phyloP scores from a whole-genome alignment of 2,797 vertebrate species.

The Cossypha heuglini region DNA sequence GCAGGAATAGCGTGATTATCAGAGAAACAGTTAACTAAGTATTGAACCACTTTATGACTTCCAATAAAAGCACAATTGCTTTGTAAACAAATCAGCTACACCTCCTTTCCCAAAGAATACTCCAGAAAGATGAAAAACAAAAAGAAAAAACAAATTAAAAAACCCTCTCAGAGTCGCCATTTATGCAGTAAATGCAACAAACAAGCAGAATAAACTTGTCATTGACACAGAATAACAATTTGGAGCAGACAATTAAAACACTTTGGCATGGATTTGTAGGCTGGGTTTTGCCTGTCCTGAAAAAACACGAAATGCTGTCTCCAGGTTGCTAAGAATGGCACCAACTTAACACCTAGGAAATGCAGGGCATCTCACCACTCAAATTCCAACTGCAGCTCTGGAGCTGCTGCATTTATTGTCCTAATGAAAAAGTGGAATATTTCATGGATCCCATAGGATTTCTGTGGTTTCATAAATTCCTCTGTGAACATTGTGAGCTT shows the following conservation, averaged over 20 bases:
- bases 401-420: background rate
- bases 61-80: conserved; percentile 5
- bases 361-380: background rate
- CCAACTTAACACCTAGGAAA: background rate
- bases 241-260: background rate
- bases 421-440: background rate
- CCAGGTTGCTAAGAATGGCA: background rate
- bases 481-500: background rate
- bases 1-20: background rate
- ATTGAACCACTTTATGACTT: conserved; percentile 2
- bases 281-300: background rate
- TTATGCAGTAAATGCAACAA: background rate
- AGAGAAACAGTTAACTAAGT: background rate
- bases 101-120: background rate
- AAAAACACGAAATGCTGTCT: fast-evolving
- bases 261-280: background rate
- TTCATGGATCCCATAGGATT: background rate
- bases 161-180: background rate
- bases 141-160: background rate
- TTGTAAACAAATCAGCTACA: conserved; percentile 1
- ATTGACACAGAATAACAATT: background rate
- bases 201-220: background rate
- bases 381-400: background rate
- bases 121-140: background rate
- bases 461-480: background rate